Conservation (phyloP, 92 coral and sea anemone species). For the Zoanthus solanderi region DNA sequence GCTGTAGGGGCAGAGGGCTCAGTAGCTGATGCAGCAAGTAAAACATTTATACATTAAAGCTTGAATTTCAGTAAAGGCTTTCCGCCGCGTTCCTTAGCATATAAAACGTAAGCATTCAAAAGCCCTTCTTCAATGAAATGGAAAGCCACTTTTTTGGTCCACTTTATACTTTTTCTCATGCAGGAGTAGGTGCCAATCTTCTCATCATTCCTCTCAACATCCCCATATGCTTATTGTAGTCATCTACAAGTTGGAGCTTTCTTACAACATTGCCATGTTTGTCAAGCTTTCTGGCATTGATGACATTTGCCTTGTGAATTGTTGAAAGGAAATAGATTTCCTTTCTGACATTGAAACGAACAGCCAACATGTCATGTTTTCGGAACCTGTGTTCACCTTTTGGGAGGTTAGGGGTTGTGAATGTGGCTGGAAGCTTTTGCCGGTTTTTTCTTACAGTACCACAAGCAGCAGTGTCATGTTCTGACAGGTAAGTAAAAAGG, state of each 20-base stretch:
- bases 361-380: slow-evolving; percentile 29
- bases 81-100: not conserved
- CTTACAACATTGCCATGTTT: slow-evolving; percentile 47
- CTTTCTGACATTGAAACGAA: slow-evolving; percentile 37
- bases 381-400: slow-evolving; percentile 15
- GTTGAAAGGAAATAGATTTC: slow-evolving; percentile 47
- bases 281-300: too few species aligned
- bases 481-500: not conserved
- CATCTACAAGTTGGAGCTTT: slow-evolving; percentile 45
- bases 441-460: not conserved
- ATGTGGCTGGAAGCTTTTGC: not conserved
- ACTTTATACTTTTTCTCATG: slow-evolving; percentile 58
- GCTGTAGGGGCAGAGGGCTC: slow-evolving; percentile 57
- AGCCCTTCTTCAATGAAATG: slow-evolving; percentile 65
- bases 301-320: slow-evolving; percentile 47
- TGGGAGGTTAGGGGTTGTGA: not conserved
- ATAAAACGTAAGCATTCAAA: slow-evolving; percentile 42
- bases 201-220: slow-evolving; percentile 59
- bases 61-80: slow-evolving; percentile 34
- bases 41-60: slow-evolving; percentile 16
- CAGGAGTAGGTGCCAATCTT: slow-evolving; percentile 54
- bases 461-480: not conserved
- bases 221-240: slow-evolving; percentile 58
- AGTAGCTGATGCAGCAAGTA: slow-evolving; percentile 38
- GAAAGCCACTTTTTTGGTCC: slow-evolving; percentile 60